These are phyloP conservation scores for Pelmatolapia mariae DNA, from an alignment of 2,113 vertebrate species.

Conservation along the genomic window DNA sequence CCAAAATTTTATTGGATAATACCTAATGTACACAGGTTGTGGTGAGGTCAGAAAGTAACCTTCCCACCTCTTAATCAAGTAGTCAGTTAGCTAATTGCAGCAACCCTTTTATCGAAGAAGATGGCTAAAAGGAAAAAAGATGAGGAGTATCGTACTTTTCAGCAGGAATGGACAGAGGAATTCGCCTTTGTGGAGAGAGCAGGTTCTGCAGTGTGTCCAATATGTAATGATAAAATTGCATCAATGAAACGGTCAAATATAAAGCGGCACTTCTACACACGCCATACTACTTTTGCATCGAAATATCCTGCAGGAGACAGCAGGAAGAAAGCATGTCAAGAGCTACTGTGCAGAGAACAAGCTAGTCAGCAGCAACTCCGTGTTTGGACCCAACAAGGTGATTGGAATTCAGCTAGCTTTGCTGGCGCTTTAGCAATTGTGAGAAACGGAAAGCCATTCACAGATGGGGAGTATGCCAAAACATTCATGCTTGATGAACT, in stretches of 20 bases:
- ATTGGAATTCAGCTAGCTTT: not conserved
- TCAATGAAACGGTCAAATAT: not conserved
- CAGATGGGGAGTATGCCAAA: not conserved
- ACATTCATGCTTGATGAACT: not conserved
- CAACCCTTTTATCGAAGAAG: not conserved
- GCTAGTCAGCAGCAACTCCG: not conserved
- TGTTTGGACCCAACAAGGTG: not conserved
- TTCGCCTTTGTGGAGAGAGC: not conserved
- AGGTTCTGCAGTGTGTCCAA: not conserved
- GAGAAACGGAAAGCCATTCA: not conserved
- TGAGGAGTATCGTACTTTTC: not conserved
- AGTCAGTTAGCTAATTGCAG: not conserved
- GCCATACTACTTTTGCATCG: not conserved
- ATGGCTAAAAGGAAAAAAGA: not conserved
- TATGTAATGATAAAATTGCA: not conserved
- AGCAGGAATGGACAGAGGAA: not conserved
- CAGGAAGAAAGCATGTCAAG: not conserved
- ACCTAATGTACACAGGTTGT: not conserved
- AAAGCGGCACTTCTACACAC: not conserved
- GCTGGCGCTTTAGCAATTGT: not conserved
- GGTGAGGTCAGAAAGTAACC: not conserved
- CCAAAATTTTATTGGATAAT: not conserved
- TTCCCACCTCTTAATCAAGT: not conserved
- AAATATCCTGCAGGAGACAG: not conserved
- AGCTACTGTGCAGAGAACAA: not conserved